A percentile compares a stretch with the other conserved stretches of the same genome.
phyloP scores from a whole-genome alignment of 2,888 invertebrate species.

The Willowsia nigromaculata region DNA sequence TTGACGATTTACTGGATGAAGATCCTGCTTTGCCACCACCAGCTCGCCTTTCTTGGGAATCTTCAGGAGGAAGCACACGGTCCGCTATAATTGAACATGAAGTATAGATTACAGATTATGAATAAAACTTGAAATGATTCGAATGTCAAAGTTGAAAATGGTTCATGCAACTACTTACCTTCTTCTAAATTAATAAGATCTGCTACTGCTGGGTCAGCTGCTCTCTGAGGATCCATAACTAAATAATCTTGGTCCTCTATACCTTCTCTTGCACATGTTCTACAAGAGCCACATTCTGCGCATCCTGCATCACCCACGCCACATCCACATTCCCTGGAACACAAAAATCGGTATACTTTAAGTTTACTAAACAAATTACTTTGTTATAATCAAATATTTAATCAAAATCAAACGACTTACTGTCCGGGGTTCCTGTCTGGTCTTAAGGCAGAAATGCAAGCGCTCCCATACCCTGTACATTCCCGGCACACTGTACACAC shows the following conservation, averaged over 20 bases:
- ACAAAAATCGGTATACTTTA: background rate
- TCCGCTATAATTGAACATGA: conserved; percentile 16
- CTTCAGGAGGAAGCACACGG: conserved; percentile 68
- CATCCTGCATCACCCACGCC: conserved; percentile 98
- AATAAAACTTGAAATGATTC: too few species aligned
- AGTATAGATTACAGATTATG: too few species aligned
- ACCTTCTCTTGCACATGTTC: conserved; percentile 88
- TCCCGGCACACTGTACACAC: conserved; percentile 94
- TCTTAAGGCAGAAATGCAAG: conserved; percentile 88
- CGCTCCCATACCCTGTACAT: conserved; percentile 95
- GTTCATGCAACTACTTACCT: conserved; percentile 32
- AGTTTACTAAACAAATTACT: background rate
- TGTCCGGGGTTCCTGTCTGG: conserved; percentile 91
- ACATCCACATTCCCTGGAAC: conserved; percentile 92
- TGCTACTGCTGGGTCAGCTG: conserved; percentile 68
- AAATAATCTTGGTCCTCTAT: conserved; percentile 78
- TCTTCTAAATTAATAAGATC: conserved; percentile 74
- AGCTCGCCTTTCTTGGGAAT: conserved; percentile 70
- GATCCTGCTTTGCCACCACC: conserved; percentile 44
- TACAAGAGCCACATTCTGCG: conserved; percentile 94
- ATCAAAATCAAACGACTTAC: conserved; percentile 83
- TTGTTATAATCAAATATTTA: background rate
- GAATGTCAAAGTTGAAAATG: too few species aligned
- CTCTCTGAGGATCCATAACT: conserved; percentile 73
- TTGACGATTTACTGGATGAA: conserved; percentile 69